Conservation (phyloP, 2,888 invertebrate genomes). For the Rhimphoctona megacephalus region DNA sequence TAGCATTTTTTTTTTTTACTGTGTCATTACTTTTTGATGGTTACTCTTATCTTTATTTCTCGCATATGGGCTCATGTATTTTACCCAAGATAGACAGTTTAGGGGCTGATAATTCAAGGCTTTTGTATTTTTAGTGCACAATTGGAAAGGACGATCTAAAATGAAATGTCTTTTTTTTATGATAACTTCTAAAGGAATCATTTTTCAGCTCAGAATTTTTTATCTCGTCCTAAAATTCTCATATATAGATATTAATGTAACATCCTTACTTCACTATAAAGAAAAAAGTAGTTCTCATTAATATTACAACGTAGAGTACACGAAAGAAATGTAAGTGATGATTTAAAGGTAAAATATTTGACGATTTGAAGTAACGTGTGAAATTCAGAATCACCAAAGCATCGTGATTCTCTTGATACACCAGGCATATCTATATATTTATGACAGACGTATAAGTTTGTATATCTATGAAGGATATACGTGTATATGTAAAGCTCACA, state of each 20-base stretch:
- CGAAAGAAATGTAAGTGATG: neutral
- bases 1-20: slow-evolving; percentile 41
- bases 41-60: slow-evolving; percentile 26
- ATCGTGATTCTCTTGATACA: slow-evolving; percentile 25
- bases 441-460: slow-evolving; percentile 20
- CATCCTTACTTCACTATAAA: neutral
- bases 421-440: slow-evolving; percentile 12
- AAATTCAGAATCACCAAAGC: neutral
- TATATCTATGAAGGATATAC: slow-evolving; percentile 4
- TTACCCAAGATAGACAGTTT: neutral
- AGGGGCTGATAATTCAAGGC: neutral
- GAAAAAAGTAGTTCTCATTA: neutral
- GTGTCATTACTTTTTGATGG: slow-evolving; percentile 21
- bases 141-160: neutral
- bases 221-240: neutral
- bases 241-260: neutral
- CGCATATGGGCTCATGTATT: neutral
- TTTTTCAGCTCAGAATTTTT: neutral
- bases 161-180: neutral
- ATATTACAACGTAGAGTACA: neutral
- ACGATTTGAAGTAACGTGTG: slow-evolving; percentile 1
- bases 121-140: neutral
- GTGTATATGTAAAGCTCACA: slow-evolving; percentile 46
- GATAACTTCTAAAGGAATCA: neutral
- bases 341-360: neutral